Percentiles rank a stretch among this genome's conserved stretches.
phyloP scores from a whole-genome alignment of 2,888 invertebrate genomes.

The Pseudococcus viburni region DNA sequence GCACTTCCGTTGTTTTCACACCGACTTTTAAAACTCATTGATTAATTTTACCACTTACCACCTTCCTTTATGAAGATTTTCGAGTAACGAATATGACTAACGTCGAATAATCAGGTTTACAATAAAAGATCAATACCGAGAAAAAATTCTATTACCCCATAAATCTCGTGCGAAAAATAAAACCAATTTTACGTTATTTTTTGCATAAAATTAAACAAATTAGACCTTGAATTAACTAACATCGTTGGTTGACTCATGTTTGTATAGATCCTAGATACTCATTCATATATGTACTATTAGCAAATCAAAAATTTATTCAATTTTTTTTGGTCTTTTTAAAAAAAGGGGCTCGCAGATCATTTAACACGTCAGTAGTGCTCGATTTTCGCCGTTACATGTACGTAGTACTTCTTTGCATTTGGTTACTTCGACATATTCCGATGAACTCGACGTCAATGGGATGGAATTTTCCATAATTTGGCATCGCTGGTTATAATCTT shows the following conservation, averaged over 20 bases:
- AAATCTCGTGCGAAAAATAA: not conserved
- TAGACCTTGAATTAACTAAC: conserved; percentile 3
- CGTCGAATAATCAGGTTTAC: not conserved
- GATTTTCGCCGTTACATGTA: too few species aligned
- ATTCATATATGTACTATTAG: not conserved
- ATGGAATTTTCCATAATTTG: not conserved
- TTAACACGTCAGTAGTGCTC: too few species aligned
- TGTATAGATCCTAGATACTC: not conserved
- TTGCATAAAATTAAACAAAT: not conserved
- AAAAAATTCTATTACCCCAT: not conserved
- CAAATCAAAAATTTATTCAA: not conserved
- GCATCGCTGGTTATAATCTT: not conserved
- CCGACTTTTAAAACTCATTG: not conserved
- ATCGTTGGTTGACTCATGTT: not conserved
- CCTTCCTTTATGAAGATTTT: not conserved
- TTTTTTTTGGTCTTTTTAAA: not conserved
- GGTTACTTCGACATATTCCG: not conserved
- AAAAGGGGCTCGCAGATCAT: too few species aligned
- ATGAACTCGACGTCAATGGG: not conserved
- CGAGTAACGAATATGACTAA: not conserved
- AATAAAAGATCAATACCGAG: not conserved
- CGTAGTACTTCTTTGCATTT: too few species aligned
- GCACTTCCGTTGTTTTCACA: not conserved
- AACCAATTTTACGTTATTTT: not conserved
- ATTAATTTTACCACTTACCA: too few species aligned